Evolutionary conservation across 1,140 invertebrate genomes (phyloP).

Genomic region (Leptinotarsa lineolata): DNA sequence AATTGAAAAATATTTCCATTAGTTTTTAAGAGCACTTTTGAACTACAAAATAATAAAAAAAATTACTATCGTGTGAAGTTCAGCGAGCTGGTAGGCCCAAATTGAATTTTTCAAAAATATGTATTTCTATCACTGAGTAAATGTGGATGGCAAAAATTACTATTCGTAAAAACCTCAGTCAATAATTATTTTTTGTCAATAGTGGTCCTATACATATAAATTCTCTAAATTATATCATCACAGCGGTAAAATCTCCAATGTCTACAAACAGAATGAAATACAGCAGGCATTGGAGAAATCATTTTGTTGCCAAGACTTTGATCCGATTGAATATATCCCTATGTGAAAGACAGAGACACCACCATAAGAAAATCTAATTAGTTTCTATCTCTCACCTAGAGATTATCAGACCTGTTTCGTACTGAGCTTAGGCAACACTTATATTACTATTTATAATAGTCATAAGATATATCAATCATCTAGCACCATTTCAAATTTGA

Average conservation of each 20-base stretch:
- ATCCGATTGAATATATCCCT: background rate
- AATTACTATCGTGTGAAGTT: too few relatives aligned
- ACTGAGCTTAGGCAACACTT: conserved; percentile 30
- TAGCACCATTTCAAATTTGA: conserved; percentile 43
- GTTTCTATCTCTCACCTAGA: background rate
- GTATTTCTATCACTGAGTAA: background rate
- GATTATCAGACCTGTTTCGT: background rate
- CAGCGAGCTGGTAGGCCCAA: too few relatives aligned
- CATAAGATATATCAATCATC: conserved; percentile 37
- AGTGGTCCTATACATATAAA: conserved; percentile 35
- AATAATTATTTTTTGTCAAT: conserved; percentile 11
- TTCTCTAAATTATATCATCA: conserved; percentile 36
- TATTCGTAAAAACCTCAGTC: conserved; percentile 10
- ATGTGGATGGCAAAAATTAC: conserved; percentile 26
- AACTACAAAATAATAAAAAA: too few relatives aligned
- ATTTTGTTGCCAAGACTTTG: background rate
- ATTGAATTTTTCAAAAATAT: too few relatives aligned
- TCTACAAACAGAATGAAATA: conserved; percentile 10
- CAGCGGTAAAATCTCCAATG: conserved; percentile 38
- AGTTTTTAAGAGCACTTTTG: too few relatives aligned
- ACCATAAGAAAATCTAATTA: background rate
- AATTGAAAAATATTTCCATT: too few relatives aligned
- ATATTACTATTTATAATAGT: conserved; percentile 34
- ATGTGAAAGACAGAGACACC: too few relatives aligned
- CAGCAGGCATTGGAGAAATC: conserved; percentile 22